These are phyloP conservation scores for Meloidogyne exigua DNA, from an alignment of 1,140 invertebrate species.

Conservation along the genomic window DNA sequence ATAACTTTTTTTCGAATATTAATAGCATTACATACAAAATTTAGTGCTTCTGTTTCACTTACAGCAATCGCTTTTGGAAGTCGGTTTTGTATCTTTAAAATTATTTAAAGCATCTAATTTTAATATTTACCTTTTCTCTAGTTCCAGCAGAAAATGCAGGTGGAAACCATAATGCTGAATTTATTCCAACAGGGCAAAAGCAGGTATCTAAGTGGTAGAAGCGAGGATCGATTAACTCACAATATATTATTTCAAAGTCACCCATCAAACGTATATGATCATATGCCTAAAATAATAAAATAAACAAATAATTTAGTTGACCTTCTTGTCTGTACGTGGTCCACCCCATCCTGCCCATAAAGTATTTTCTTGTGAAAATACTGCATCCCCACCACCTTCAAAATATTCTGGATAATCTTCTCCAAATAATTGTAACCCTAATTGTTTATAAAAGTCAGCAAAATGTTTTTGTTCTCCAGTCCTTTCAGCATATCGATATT, in stretches of 20 bases:
- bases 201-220: slow-evolving; percentile 64
- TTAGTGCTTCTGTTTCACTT: slow-evolving; percentile 54
- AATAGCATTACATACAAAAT: slow-evolving; percentile 63
- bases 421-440: slow-evolving; percentile 53
- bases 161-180: slow-evolving; percentile 59
- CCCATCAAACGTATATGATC: slow-evolving; percentile 46
- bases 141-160: slow-evolving; percentile 53
- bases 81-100: slow-evolving; percentile 50
- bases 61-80: slow-evolving; percentile 58
- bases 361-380: slow-evolving; percentile 56
- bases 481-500: slow-evolving; percentile 58
- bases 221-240: slow-evolving; percentile 51
- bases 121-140: slow-evolving; percentile 47
- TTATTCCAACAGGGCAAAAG: slow-evolving; percentile 53
- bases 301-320: neutral
- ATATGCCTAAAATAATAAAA: slow-evolving; percentile 46
- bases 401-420: slow-evolving; percentile 54
- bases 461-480: slow-evolving; percentile 58
- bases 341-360: slow-evolving; percentile 60
- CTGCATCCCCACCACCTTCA: slow-evolving; percentile 61
- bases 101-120: neutral
- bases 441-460: slow-evolving; percentile 57
- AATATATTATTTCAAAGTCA: slow-evolving; percentile 55
- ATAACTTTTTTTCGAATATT: slow-evolving; percentile 57
- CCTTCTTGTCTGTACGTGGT: slow-evolving; percentile 47